These are phyloP conservation scores for Glareola pratincola DNA, from an alignment of 2,113 vertebrate genomes.

Conservation along the genomic window DNA sequence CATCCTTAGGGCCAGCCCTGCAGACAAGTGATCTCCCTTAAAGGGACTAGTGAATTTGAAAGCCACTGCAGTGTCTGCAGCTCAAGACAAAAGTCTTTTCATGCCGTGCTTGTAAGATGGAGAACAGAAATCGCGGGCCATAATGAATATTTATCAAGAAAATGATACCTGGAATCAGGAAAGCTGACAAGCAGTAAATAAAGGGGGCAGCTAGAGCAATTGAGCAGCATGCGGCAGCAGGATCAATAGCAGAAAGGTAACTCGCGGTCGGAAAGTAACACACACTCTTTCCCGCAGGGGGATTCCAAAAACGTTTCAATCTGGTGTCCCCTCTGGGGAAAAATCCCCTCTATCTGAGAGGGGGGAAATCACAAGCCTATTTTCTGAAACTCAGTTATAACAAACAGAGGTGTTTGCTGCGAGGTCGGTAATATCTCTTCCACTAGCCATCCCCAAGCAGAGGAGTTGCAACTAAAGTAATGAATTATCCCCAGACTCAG, in stretches of 20 bases:
- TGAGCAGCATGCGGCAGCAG: fast-evolving
- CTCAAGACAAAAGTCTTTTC: not conserved
- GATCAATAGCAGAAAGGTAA: not conserved
- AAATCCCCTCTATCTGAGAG: not conserved
- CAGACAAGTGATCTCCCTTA: not conserved
- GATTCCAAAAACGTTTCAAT: not conserved
- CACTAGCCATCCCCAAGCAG: not conserved
- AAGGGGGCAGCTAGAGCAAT: fast-evolving
- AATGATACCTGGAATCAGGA: not conserved
- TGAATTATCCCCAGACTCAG: not conserved
- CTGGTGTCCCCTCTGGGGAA: not conserved
- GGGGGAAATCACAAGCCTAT: not conserved
- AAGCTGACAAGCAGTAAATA: not conserved
- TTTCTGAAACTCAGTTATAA: not conserved
- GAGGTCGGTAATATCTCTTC: not conserved
- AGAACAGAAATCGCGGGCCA: not conserved
- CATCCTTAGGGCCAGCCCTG: not conserved
- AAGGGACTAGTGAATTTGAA: not conserved
- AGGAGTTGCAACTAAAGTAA: not conserved
- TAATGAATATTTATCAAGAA: not conserved
- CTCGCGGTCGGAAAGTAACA: not conserved
- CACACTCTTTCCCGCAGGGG: not conserved
- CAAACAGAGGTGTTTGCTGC: not conserved
- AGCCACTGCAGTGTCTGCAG: not conserved
- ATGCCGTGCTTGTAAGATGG: not conserved